phyloP scores from a whole-genome alignment of 1,140 invertebrate genomes.

The Trichoplusia ni region DNA sequence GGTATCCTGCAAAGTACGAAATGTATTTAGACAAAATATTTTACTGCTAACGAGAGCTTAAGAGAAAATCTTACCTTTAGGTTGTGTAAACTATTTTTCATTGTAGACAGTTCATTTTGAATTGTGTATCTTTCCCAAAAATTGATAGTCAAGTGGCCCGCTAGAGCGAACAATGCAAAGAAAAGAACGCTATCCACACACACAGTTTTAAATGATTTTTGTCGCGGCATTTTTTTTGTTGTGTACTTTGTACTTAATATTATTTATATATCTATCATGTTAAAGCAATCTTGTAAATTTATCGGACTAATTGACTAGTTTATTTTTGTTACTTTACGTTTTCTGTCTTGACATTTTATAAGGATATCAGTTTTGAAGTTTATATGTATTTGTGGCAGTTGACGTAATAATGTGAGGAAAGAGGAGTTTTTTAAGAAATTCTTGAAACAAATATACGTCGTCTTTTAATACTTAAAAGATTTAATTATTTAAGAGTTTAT shows the following conservation, averaged over 20 bases:
- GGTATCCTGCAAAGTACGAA: not conserved
- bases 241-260: not conserved
- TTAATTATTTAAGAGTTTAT: no score
- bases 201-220: constrained; percentile 40
- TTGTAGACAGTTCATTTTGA: constrained; percentile 52
- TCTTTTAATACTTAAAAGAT: no score
- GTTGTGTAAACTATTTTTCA: constrained; percentile 55
- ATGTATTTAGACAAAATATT: no score
- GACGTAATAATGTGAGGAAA: no score
- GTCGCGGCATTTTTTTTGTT: constrained; percentile 39
- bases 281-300: no score
- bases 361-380: no score
- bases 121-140: constrained; percentile 64
- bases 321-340: constrained; percentile 16
- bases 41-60: no score
- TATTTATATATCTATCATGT: constrained; percentile 1
- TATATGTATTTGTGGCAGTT: no score
- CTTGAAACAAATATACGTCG: no score
- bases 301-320: no score
- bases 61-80: constrained; percentile 51
- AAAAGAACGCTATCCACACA: constrained; percentile 51
- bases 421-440: no score
- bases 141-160: constrained; percentile 52
- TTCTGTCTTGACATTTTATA: no score
- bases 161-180: constrained; percentile 50